These are phyloP conservation scores for Leptinotarsa juncta DNA, from an alignment of 2,888 invertebrate genomes.

Conservation along the genomic window DNA sequence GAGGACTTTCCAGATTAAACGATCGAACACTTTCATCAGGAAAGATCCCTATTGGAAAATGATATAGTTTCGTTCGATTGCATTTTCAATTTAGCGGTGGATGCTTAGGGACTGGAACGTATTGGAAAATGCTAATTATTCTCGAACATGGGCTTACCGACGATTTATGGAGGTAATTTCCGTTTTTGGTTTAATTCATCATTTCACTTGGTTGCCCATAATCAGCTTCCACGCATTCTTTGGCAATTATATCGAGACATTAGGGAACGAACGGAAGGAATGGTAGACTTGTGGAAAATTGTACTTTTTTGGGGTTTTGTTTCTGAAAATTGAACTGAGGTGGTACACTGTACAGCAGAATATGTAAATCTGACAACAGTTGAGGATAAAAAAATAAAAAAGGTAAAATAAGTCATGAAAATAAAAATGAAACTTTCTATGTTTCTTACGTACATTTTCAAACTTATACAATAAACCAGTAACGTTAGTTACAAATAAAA, in stretches of 20 bases:
- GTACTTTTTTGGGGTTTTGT: no score
- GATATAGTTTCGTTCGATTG: background rate
- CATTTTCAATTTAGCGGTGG: constrained; percentile 17
- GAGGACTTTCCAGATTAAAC: background rate
- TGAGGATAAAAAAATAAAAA: no score
- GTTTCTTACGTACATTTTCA: no score
- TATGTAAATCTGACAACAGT: no score
- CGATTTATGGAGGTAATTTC: constrained; percentile 16
- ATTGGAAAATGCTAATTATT: constrained; percentile 18
- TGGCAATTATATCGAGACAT: background rate
- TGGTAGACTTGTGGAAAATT: no score
- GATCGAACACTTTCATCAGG: background rate
- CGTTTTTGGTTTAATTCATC: constrained; percentile 14
- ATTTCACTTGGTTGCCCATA: constrained; percentile 4
- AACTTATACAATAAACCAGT: no score
- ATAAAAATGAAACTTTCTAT: no score
- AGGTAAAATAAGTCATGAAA: no score
- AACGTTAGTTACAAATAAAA: no score
- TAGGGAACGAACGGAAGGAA: background rate
- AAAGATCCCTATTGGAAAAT: background rate
- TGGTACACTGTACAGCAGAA: no score
- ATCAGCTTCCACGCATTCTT: constrained; percentile 15
- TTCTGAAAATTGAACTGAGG: no score
- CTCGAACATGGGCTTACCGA: constrained; percentile 17
- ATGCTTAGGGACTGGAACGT: background rate